Conservation (phyloP, 2,888 invertebrate species). For the Chrysotoxum bicinctum region DNA sequence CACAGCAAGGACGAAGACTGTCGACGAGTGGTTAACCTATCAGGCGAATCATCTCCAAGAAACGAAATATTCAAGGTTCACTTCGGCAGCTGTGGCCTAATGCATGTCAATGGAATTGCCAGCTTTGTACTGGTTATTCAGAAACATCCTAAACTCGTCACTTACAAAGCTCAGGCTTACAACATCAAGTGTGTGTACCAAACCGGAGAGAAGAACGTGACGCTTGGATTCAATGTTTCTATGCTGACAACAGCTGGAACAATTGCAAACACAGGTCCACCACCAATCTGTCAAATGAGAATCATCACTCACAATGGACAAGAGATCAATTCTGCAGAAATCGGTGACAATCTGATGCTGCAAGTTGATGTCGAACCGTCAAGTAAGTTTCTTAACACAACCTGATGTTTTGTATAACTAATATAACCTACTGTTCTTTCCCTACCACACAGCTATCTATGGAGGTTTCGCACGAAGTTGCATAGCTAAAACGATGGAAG, state of each 20-base stretch:
- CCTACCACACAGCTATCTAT: conserved; percentile 87
- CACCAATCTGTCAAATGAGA: conserved; percentile 95
- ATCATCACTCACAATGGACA: conserved; percentile 93
- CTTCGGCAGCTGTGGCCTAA: conserved; percentile 95
- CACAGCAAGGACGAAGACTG: conserved; percentile 96
- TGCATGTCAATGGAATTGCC: conserved; percentile 95
- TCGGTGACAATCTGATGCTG: conserved; percentile 93
- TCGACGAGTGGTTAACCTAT: conserved; percentile 89
- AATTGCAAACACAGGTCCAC: conserved; percentile 96
- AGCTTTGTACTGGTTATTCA: conserved; percentile 97
- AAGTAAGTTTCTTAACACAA: conserved; percentile 81
- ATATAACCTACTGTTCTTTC: neutral
- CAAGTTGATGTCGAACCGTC: conserved; percentile 92
- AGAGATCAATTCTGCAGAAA: conserved; percentile 94
- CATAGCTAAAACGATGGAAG: conserved; percentile 95
- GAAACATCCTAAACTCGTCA: conserved; percentile 97
- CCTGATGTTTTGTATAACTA: neutral
- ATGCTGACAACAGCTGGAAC: conserved; percentile 97
- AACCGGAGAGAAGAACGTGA: conserved; percentile 95
- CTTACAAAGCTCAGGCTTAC: conserved; percentile 97
- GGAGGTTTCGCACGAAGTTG: conserved; percentile 97
- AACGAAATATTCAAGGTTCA: conserved; percentile 92
- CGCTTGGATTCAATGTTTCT: conserved; percentile 95
- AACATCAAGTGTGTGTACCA: conserved; percentile 97
- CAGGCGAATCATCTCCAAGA: conserved; percentile 86